Percentiles rank a stretch among this genome's conserved stretches.
phyloP scores from a whole-genome alignment of 1,140 invertebrate genomes.

The Littorina saxatilis region DNA sequence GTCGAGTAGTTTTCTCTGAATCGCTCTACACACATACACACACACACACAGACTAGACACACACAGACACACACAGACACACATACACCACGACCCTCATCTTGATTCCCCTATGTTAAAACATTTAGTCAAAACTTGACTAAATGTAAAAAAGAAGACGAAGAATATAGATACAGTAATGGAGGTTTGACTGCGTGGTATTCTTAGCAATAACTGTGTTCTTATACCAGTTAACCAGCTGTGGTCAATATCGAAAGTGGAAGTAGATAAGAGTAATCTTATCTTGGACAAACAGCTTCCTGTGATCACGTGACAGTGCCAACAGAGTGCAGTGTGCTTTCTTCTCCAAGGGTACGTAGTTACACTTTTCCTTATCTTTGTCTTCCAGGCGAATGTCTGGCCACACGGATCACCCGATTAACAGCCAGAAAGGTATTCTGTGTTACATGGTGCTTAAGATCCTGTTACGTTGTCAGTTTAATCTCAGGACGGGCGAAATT shows the following conservation, averaged over 20 bases:
- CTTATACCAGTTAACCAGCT: no score
- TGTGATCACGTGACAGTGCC: conserved; percentile 12
- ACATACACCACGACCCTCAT: no score
- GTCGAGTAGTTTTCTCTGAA: no score
- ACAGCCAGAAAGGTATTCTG: no score
- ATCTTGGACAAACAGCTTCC: conserved; percentile 8
- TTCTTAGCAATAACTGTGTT: no score
- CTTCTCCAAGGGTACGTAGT: not conserved
- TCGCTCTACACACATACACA: no score
- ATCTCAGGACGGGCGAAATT: not conserved
- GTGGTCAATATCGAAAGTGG: conserved; percentile 2
- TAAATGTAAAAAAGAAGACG: no score
- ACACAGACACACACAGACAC: not conserved
- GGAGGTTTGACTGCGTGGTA: not conserved
- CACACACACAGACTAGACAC: not conserved
- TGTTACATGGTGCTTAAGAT: no score
- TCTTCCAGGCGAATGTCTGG: no score
- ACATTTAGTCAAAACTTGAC: not conserved
- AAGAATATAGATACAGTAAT: not conserved
- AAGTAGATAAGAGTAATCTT: not conserved
- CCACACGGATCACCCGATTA: no score
- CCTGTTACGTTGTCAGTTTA: not conserved
- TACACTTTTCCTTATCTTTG: no score
- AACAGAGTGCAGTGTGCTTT: not conserved
- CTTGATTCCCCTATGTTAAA: no score